A percentile compares a stretch with the other conserved stretches of the same genome.
Evolutionary conservation across 2,888 invertebrate genomes (phyloP).

Genomic region (Calliopum simillimum): DNA sequence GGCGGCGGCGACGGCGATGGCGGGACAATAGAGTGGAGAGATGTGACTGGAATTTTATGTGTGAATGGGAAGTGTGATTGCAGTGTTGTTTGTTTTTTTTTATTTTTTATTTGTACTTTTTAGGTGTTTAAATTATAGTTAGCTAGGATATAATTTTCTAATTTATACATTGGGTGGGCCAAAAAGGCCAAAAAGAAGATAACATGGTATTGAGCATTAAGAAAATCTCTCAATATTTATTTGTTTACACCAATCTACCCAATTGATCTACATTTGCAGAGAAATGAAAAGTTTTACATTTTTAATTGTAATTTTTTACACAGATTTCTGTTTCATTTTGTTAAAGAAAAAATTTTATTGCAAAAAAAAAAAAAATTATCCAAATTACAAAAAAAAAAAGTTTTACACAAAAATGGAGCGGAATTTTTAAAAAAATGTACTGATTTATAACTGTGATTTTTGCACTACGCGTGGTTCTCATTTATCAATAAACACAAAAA

Average conservation of each 20-base stretch:
- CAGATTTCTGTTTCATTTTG: constrained; percentile 7
- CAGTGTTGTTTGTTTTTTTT: constrained; percentile 2
- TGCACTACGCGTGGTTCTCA: constrained; percentile 51
- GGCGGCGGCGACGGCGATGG: constrained; percentile 28
- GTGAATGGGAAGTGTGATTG: constrained; percentile 23
- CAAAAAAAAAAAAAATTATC: neutral
- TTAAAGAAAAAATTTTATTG: constrained; percentile 5
- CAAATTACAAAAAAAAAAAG: constrained; percentile 10
- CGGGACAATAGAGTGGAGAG: constrained; percentile 10
- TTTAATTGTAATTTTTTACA: constrained; percentile 15
- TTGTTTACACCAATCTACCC: neutral
- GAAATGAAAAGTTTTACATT: constrained; percentile 5
- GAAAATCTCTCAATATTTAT: neutral
- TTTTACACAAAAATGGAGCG: constrained; percentile 47
- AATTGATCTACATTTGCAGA: neutral
- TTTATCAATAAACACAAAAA: constrained; percentile 25
- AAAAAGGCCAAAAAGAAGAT: neutral
- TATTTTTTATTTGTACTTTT: neutral
- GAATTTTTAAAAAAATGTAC: constrained; percentile 62
- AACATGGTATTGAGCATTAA: neutral
- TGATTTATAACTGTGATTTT: constrained; percentile 67
- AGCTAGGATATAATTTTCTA: constrained; percentile 21
- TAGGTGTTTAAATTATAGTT: constrained; percentile 6
- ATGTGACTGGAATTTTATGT: constrained; percentile 25
- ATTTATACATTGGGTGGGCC: constrained; percentile 6